Percentiles rank a stretch among this genome's conserved stretches.
These are phyloP conservation scores for Meiosimyza decipiens DNA, from an alignment of 2,888 invertebrate species.

Conservation along the genomic window DNA sequence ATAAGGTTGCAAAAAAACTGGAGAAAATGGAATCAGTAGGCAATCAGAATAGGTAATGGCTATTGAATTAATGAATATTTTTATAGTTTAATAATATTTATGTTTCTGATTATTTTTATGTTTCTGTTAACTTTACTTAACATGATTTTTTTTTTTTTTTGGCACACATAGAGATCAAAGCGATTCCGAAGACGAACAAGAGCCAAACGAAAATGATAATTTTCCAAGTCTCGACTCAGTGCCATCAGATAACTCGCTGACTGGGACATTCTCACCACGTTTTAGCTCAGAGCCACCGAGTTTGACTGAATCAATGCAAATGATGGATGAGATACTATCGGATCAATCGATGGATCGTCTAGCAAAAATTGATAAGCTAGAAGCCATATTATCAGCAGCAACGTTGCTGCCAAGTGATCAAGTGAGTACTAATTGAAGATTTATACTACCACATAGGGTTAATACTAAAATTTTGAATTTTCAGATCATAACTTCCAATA, in stretches of 20 bases:
- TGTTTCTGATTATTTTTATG: no score
- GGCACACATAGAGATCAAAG: slow-evolving; percentile 71
- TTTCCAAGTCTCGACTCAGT: slow-evolving; percentile 85
- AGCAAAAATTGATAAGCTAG: slow-evolving; percentile 86
- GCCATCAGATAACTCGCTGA: slow-evolving; percentile 77
- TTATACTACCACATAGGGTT: background rate
- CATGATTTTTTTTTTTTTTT: slow-evolving; percentile 21
- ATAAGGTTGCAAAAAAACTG: slow-evolving; percentile 89
- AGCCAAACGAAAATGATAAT: slow-evolving; percentile 75
- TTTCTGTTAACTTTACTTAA: no score
- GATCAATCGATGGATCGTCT: slow-evolving; percentile 86
- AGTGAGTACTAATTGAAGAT: slow-evolving; percentile 48
- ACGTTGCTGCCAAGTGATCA: slow-evolving; percentile 76
- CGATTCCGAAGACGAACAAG: slow-evolving; percentile 79
- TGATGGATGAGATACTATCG: slow-evolving; percentile 86
- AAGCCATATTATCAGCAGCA: slow-evolving; percentile 85
- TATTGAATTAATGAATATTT: no score
- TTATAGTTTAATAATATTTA: no score
- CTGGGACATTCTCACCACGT: slow-evolving; percentile 77
- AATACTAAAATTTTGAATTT: slow-evolving; percentile 25
- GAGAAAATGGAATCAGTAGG: slow-evolving; percentile 88
- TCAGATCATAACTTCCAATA: slow-evolving; percentile 62
- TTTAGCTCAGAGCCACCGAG: slow-evolving; percentile 71
- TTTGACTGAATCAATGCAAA: slow-evolving; percentile 88
- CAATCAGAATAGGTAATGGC: slow-evolving; percentile 72